These are phyloP conservation scores for Lepisosteus oculatus DNA, from an alignment of 2,113 vertebrate genomes.

Conservation along the genomic window DNA sequence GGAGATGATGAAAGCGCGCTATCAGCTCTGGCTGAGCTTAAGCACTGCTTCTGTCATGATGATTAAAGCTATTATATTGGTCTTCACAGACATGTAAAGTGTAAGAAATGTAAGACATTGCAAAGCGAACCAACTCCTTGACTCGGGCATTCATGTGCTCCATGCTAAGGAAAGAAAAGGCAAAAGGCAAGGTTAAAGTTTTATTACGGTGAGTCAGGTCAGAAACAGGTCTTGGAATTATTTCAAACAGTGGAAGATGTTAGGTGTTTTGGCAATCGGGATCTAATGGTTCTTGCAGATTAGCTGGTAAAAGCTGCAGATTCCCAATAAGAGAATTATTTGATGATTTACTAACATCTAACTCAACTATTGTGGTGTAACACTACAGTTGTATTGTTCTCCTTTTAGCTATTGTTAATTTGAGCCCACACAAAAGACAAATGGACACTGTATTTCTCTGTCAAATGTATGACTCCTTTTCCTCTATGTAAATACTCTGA, in stretches of 20 bases:
- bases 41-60: not conserved
- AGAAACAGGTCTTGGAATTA: slow-evolving; percentile 56
- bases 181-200: slow-evolving; percentile 36
- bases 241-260: slow-evolving; percentile 52
- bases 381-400: no score
- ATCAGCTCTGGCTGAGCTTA: not conserved
- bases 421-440: no score
- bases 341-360: no score
- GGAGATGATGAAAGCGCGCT: not conserved
- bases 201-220: slow-evolving; percentile 40
- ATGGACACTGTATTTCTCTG: no score
- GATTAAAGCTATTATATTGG: not conserved
- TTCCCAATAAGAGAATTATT: no score
- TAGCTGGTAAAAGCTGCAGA: no score
- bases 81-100: not conserved
- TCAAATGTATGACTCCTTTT: no score
- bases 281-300: slow-evolving; percentile 43
- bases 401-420: no score
- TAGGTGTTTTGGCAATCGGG: slow-evolving; percentile 23
- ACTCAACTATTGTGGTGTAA: no score
- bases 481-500: no score
- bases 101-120: slow-evolving; percentile 4
- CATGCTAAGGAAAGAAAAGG: not conserved
- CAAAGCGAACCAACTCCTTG: not conserved
- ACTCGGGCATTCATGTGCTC: no score